These are phyloP conservation scores for Pantherophis guttatus DNA, from an alignment of 2,113 vertebrate species.

Conservation along the genomic window DNA sequence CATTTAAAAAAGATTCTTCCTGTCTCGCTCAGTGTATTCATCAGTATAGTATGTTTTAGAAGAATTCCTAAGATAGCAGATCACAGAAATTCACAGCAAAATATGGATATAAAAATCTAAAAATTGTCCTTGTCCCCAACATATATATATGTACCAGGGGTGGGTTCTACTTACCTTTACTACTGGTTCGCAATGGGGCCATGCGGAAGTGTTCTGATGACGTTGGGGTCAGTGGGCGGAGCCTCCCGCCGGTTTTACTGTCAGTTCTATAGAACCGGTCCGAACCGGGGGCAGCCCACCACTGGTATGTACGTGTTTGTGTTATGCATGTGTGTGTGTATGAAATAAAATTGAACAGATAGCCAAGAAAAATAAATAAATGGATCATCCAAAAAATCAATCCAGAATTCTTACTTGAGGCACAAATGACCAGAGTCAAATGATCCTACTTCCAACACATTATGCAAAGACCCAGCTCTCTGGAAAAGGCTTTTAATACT, in stretches of 20 bases:
- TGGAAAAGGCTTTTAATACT: background rate
- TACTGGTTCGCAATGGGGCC: no score
- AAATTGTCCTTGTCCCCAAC: background rate
- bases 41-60: background rate
- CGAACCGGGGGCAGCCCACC: no score
- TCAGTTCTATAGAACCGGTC: no score
- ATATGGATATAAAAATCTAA: background rate
- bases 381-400: background rate
- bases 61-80: background rate
- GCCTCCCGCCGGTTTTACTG: no score
- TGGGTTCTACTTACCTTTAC: no score
- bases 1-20: background rate
- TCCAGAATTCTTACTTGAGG: background rate
- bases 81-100: background rate
- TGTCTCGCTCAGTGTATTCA: background rate
- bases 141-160: background rate
- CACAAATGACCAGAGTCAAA: background rate
- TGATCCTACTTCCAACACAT: background rate
- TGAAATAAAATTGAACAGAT: background rate
- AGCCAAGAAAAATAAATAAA: background rate
- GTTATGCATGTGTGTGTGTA: background rate
- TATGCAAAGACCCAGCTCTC: background rate
- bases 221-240: no score
- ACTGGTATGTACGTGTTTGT: background rate
- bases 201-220: no score